phyloP scores from a whole-genome alignment of 2,797 vertebrate species.

The Tachyglossus aculeatus region DNA sequence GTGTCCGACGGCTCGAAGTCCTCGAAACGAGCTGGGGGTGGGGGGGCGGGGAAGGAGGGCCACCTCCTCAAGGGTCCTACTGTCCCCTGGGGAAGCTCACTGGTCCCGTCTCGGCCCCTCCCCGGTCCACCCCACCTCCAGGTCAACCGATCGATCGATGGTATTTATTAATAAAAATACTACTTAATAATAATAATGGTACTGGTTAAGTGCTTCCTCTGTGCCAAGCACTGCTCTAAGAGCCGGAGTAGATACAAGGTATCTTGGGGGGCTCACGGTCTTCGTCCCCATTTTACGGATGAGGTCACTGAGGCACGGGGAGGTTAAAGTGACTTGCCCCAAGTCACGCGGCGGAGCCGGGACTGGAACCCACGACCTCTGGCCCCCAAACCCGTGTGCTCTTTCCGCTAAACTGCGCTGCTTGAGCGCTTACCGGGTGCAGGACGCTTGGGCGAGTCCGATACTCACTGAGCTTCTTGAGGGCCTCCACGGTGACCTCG shows the following conservation, averaged over 20 bases:
- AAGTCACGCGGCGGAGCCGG: neutral
- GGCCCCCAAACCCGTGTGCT: rapidly evolving
- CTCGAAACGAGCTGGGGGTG: constrained; percentile 86
- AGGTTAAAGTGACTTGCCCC: neutral
- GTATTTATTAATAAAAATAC: too few relatives aligned
- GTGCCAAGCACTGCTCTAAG: too few relatives aligned
- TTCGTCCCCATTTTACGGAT: too few relatives aligned
- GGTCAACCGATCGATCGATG: too few relatives aligned
- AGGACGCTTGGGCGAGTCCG: neutral
- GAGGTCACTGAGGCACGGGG: neutral
- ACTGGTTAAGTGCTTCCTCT: too few relatives aligned
- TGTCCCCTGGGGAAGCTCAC: neutral
- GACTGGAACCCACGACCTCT: neutral
- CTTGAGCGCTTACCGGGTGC: too few relatives aligned
- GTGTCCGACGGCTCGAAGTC: constrained; percentile 89
- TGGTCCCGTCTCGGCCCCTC: too few relatives aligned
- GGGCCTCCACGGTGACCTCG: constrained; percentile 94
- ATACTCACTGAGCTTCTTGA: constrained; percentile 96
- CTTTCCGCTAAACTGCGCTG: neutral
- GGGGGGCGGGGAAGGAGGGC: neutral
- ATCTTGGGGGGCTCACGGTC: too few relatives aligned
- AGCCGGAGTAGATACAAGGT: too few relatives aligned
- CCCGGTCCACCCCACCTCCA: too few relatives aligned
- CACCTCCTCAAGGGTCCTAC: neutral
- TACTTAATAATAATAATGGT: too few relatives aligned